phyloP scores from a whole-genome alignment of 1,140 invertebrate genomes.

The Magallana ariakensis region DNA sequence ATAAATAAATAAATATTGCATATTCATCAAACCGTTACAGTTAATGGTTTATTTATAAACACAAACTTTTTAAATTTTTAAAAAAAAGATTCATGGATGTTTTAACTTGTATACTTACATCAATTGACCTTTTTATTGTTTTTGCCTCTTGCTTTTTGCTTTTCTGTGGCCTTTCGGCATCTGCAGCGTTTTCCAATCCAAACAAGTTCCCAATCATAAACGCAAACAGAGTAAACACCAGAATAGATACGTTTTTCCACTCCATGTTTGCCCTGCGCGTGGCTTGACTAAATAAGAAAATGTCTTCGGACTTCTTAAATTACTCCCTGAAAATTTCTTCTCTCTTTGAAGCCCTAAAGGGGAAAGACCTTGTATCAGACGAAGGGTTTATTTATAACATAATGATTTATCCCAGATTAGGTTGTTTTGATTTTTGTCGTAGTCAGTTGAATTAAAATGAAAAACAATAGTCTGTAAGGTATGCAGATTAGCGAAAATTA shows the following conservation, averaged over 20 bases:
- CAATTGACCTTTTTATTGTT: not conserved
- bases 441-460: constrained; percentile 22
- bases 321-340: not conserved
- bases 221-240: not conserved
- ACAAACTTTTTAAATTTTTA: too few species aligned
- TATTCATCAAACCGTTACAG: too few species aligned
- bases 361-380: not conserved
- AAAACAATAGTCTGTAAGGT: constrained; percentile 29
- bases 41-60: too few species aligned
- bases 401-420: not conserved
- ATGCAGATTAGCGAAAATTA: constrained; percentile 33
- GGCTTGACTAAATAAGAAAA: not conserved
- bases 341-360: not conserved
- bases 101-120: not conserved
- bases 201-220: constrained; percentile 12
- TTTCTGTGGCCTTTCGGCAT: not conserved
- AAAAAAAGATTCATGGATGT: too few species aligned
- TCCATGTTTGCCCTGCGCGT: not conserved
- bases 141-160: not conserved
- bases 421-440: constrained; percentile 13
- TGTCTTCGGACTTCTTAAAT: not conserved
- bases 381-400: constrained; percentile 2
- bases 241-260: not conserved
- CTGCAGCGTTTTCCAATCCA: not conserved
- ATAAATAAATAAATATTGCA: too few species aligned